Base-by-base conservation (phyloP, 2,888 invertebrate species). In the Tanytarsus gracilentus region DNA sequence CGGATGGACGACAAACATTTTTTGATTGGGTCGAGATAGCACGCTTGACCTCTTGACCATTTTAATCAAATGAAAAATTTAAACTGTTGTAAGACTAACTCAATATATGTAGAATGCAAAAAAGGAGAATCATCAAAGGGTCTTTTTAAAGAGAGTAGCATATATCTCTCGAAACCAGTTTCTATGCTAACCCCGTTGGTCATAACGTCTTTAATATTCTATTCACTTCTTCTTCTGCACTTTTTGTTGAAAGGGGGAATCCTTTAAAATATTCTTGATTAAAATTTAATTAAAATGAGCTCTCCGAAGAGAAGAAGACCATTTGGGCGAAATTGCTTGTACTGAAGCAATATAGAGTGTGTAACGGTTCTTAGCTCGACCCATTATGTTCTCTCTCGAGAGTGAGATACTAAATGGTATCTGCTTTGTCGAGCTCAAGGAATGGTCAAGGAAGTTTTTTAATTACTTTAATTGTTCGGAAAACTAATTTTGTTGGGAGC, bases 261-360 rank as follows among this genome's bases (percentile, higher is more conserved):
- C 26, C 8, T 25, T 36, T 53, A n/a, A 36, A n/a, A 18, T n/a
- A n/a, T 9, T 40, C 29, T 26, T 56, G 56, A 56, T 56, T 40
- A 56, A 56, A 56, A 27, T 56, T 56, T 56, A 56, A 56, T 56
- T 56, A 56, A 56, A 56, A 33, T 40, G 40, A 39, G 56, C 33
- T n/a, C n/a, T n/a, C n/a, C n/a, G n/a, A n/a, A n/a, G n/a, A 56
- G 27, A 44, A 14, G 23, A 11, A 56, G 44, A 56, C 56, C 56
- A 56, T 39, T 40, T 25, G 23, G 9, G 7, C 9, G 30, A 6
- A 8, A 8, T 6, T 9, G 6, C 30, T 6, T 9, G n/a, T 40
- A 40, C 14, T 33, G n/a, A 2, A 33, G 33, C n/a, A 11, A 33
- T 3, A 33, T 2, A 44, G 44, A 44, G 18, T 21, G 11, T 9